Evolutionary conservation across 2,113 vertebrate species (phyloP), one percentile per base, ranked within the genome.

Genomic region (Tautogolabrus adspersus): DNA sequence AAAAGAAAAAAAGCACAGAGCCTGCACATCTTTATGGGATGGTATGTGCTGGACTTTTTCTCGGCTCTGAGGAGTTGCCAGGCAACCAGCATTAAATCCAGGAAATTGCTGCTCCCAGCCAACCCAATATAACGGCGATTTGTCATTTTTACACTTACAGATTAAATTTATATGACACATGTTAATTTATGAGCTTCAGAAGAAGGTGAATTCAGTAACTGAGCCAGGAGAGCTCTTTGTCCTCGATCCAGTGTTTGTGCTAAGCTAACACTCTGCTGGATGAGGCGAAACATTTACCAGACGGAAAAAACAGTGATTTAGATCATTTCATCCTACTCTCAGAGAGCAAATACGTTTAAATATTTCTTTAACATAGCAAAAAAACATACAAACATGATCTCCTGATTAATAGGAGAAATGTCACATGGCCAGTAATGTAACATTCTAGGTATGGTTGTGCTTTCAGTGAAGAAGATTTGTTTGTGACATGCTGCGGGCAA

Each of bases 111-210:
- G 49, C 49, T 52, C 9, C 49, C 49, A 52, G 49, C 49, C 49
- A 52, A 21, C 49, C 49, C 19, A 19, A 52, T 52, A 52, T n/a
- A 52, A 52, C 7, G 8, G 8, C 49, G 8, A 52, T 52, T 52
- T 52, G 49, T 52, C 49, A 52, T 52, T 52, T 49, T 52, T 52
- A 52, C 49, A 52, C 49, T 52, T 52, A 52, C 19, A 52, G 49
- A 52, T 52, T 52, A 52, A 52, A 52, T 52, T 52, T 52, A 52
- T 19, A 52, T 52, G 49, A 52, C 18, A 52, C 19, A n/a, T 52
- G 49, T 52, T 52, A 15, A 52, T 52, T 52, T 52, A 52, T 52
- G 44, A 46, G 44, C 44, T 46, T 46, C 15, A 46, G 44, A 15
- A 15, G 44, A 46, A 16, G 44, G 44, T 46, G 44, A 11, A 21